Conservation (phyloP, 2,888 invertebrate genomes). For the Dynastes grantii region DNA sequence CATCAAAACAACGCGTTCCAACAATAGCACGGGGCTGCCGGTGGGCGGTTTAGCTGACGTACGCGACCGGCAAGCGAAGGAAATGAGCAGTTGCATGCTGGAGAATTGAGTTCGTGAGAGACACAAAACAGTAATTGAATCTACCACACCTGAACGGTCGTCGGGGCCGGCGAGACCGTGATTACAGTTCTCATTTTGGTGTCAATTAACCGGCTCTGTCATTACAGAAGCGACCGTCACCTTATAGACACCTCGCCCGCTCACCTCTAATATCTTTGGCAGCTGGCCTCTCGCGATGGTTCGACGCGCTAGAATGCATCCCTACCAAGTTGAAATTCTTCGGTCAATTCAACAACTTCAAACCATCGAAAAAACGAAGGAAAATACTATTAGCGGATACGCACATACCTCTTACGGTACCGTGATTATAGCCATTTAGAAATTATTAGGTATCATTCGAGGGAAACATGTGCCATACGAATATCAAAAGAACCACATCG, state of each 20-base stretch:
- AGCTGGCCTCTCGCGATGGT: neutral
- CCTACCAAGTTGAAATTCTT: neutral
- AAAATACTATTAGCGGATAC: constrained; percentile 17
- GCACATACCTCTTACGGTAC: neutral
- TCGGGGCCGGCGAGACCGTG: constrained; percentile 50
- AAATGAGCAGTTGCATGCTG: constrained; percentile 35
- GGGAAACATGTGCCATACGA: constrained; percentile 20
- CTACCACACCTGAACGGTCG: constrained; percentile 42
- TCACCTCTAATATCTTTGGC: constrained; percentile 9
- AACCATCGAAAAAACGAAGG: neutral
- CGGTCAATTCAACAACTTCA: neutral
- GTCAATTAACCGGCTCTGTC: constrained; percentile 57
- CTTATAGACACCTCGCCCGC: constrained; percentile 45
- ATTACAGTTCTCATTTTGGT: constrained; percentile 58
- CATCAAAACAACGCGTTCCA: constrained; percentile 2
- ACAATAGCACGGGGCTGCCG: constrained; percentile 17
- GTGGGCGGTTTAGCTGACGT: constrained; percentile 1
- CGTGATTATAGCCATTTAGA: constrained; percentile 27
- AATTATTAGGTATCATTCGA: constrained; percentile 1
- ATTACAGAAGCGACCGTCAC: constrained; percentile 54
- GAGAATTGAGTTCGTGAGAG: constrained; percentile 44
- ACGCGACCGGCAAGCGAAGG: constrained; percentile 5
- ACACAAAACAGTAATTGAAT: constrained; percentile 47
- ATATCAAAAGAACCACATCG: neutral
- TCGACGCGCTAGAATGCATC: neutral